These are phyloP conservation scores for Lycocerus yunnanus DNA, from an alignment of 2,888 invertebrate species.

Conservation along the genomic window DNA sequence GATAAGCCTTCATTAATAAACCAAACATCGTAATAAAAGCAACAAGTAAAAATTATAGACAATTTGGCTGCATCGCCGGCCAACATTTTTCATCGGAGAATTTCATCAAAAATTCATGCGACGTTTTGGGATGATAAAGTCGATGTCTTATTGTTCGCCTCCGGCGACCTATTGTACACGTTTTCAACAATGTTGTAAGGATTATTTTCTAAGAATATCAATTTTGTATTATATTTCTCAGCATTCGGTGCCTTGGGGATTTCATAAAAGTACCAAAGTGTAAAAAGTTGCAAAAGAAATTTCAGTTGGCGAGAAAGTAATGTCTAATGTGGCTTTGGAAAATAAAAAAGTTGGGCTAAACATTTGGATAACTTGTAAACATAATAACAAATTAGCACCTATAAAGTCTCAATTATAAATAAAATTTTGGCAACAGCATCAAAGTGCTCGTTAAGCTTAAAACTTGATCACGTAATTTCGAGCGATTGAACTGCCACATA, in stretches of 20 bases:
- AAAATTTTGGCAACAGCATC: background rate
- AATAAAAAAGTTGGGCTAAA: background rate
- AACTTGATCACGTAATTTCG: background rate
- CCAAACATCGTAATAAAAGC: background rate
- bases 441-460: background rate
- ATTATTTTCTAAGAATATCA: background rate
- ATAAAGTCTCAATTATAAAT: background rate
- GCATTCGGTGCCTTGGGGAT: background rate
- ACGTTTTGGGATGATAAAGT: background rate
- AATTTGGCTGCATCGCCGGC: background rate
- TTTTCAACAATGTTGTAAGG: background rate
- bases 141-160: background rate
- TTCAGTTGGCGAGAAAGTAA: background rate
- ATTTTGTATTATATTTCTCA: background rate
- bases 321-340: no score
- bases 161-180: background rate
- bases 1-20: background rate
- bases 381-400: background rate
- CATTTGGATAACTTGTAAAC: background rate
- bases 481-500: background rate
- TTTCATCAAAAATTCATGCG: background rate
- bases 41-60: background rate
- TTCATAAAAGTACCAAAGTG: background rate
- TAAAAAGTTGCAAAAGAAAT: background rate
- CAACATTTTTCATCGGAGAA: background rate